Conservation (phyloP, 2,113 vertebrate genomes). For the Arvicanthis niloticus region DNA sequence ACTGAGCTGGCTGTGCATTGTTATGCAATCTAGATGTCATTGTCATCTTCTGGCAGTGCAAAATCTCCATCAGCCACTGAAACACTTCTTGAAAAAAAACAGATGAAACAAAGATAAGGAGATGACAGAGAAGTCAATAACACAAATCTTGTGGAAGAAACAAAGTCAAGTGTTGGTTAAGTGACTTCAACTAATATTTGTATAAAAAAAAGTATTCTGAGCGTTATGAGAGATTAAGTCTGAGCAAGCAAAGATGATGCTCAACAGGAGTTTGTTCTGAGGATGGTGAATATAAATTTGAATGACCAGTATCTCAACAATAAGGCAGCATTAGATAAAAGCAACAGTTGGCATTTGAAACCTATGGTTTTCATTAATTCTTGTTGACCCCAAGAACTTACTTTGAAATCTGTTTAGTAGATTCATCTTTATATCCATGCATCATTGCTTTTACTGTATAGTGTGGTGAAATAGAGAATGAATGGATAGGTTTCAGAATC, state of each 20-base stretch:
- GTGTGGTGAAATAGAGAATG: not conserved
- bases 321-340: not conserved
- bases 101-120: not conserved
- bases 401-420: not conserved
- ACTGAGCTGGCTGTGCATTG: not conserved
- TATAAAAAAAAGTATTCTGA: not conserved
- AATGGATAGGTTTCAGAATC: slow-evolving; percentile 15
- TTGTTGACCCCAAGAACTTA: not conserved
- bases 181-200: not conserved
- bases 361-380: not conserved
- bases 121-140: not conserved
- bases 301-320: not conserved
- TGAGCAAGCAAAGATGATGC: not conserved
- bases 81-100: not conserved
- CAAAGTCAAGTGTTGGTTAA: not conserved
- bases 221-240: not conserved
- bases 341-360: not conserved
- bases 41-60: not conserved
- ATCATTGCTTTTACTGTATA: not conserved
- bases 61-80: not conserved
- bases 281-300: not conserved
- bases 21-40: not conserved
- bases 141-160: not conserved
- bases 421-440: not conserved
- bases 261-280: not conserved